These are phyloP conservation scores for Dryococelus australis DNA, from an alignment of 2,888 invertebrate genomes.

Conservation along the genomic window DNA sequence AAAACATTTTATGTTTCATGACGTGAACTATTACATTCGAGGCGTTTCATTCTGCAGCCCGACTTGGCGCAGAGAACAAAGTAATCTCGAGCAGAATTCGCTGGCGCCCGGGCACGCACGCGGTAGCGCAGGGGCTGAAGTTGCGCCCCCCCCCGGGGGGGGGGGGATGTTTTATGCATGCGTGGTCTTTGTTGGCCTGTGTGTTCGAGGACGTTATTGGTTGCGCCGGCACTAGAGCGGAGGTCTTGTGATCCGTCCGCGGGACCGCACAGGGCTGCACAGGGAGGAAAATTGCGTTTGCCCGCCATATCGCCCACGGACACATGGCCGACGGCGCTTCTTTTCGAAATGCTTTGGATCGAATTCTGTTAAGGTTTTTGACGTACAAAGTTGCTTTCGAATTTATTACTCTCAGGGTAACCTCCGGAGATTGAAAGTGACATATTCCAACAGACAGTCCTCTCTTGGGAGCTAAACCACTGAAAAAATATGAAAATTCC, in stretches of 20 bases:
- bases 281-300: background rate
- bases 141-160: too few relatives aligned
- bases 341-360: too few relatives aligned
- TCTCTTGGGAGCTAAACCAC: too few relatives aligned
- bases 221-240: background rate
- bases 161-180: slow-evolving; percentile 16
- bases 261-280: background rate
- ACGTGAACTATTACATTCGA: too few relatives aligned
- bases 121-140: background rate
- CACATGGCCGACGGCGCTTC: too few relatives aligned
- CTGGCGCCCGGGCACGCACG: background rate
- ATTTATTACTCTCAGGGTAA: too few relatives aligned
- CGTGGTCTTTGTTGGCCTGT: background rate
- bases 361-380: too few relatives aligned
- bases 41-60: background rate
- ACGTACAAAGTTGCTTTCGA: too few relatives aligned
- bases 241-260: background rate
- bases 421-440: too few relatives aligned
- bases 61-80: background rate
- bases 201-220: background rate
- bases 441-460: too few relatives aligned
- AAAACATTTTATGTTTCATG: too few relatives aligned
- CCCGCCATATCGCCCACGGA: background rate
- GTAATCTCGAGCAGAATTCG: background rate
- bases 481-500: too few relatives aligned